Conservation (phyloP, 2,113 vertebrate genomes). For the Orthonyx spaldingii region DNA sequence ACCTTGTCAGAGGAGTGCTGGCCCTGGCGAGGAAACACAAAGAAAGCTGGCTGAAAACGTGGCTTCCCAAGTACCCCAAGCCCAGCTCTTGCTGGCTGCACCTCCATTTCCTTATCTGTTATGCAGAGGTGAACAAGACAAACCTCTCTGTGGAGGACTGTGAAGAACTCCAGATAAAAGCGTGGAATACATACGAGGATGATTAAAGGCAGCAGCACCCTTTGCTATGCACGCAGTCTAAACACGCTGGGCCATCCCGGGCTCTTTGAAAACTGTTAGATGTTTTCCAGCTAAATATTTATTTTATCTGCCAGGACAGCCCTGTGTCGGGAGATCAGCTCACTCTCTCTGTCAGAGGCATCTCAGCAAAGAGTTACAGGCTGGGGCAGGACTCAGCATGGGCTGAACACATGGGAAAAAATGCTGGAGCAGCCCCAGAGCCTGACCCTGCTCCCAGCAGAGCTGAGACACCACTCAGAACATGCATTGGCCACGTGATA, state of each 20-base stretch:
- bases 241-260: not conserved
- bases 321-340: not conserved
- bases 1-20: fast-evolving
- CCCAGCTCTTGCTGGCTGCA: not conserved
- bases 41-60: fast-evolving
- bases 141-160: not conserved
- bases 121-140: not conserved
- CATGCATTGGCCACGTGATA: fast-evolving
- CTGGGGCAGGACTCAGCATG: not conserved
- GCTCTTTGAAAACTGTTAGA: conserved; percentile 48
- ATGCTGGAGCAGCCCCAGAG: not conserved
- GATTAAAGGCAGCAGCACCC: not conserved
- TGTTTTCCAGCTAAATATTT: conserved; percentile 39
- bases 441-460: not conserved
- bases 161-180: conserved; percentile 8
- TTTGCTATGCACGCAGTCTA: not conserved
- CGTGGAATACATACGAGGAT: fast-evolving
- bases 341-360: not conserved
- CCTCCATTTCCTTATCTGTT: not conserved
- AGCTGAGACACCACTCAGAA: not conserved
- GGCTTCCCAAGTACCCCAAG: not conserved
- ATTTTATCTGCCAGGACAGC: not conserved
- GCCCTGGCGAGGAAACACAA: not conserved
- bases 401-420: not conserved
- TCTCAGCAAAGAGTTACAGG: not conserved